A percentile compares a stretch with the other conserved stretches of the same genome.
Evolutionary conservation across 30 jellyfish, hydroid and myxozoan genomes (phyloP).

Genomic region (Turritopsis dohrnii): DNA sequence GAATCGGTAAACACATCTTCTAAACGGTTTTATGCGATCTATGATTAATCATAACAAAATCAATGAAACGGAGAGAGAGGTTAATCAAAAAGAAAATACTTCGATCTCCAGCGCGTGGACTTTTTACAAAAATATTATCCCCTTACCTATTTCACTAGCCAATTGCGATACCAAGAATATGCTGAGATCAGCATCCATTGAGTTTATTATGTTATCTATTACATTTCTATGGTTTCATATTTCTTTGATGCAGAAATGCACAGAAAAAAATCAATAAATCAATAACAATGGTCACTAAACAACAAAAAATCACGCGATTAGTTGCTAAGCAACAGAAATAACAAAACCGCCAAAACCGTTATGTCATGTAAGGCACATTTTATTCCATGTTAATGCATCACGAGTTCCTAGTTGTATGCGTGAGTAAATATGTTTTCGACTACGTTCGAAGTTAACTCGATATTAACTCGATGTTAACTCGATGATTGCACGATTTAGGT

Average conservation of each 20-base stretch:
- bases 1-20: slow-evolving; percentile 70
- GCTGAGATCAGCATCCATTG: neutral
- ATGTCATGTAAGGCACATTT: neutral
- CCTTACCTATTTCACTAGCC: neutral
- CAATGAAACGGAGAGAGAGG: neutral
- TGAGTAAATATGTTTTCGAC: too few relatives aligned
- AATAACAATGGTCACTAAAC: neutral
- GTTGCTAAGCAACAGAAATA: neutral
- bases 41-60: neutral
- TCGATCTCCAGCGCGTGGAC: too few relatives aligned
- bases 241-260: neutral
- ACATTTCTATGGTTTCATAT: neutral
- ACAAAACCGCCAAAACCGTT: neutral
- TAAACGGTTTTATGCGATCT: slow-evolving; percentile 4
- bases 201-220: neutral
- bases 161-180: neutral
- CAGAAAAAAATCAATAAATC: neutral
- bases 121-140: too few relatives aligned
- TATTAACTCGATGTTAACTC: too few relatives aligned
- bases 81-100: too few relatives aligned
- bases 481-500: neutral
- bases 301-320: neutral
- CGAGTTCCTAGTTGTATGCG: neutral
- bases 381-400: neutral
- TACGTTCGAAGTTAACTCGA: too few relatives aligned